Evolutionary conservation across 2,888 invertebrate species (phyloP), one percentile per base, ranked within the genome.

Genomic region (Ophraella communa): DNA sequence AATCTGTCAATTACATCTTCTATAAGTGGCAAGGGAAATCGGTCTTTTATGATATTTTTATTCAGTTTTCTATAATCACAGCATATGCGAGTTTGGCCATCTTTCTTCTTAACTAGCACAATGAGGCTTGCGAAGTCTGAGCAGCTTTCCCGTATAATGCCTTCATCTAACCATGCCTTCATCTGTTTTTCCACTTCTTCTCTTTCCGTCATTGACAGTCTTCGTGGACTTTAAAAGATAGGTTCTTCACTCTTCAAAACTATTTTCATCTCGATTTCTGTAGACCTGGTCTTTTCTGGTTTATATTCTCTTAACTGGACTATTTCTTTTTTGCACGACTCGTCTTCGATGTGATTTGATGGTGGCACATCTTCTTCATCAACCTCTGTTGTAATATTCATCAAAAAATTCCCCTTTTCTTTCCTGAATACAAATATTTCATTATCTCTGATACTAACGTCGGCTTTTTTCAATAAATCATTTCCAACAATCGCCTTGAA

Each of bases 11-110:
- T 66, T 5, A 74, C 71, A 58, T 79, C 78, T 53, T 81, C 79
- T 10, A 80, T 80, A 3, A 79, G 21, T 1, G 81, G 80, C 10
- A 82, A 64, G 1, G 79, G 80, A 64, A 58, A 70, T 20, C 70
- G 23, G 42, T 70, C 70, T 51, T 67, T 66, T 3, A 69, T 42
- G 20, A 68, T 61, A 14, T 55, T 57, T 23, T 66, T 57, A 49
- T 73, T 73, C 1, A 72, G 7, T 44, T 56, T 67, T 33, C 65
- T 27, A 23, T 64, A 69, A 30, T 69, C 68, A 45, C 51, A 24
- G 47, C 70, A 67, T 14, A 67, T 62, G 24, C 69, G 45, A 21
- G 39, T 23, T 4, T 8, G 27, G 1, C 69, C 65, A 53, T 65
- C 60, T 45, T 71, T 70, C 35, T 70, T 68, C 11, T 23, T 54